Conservation (phyloP, 2,113 vertebrate species). For the Polypterus bichir region DNA sequence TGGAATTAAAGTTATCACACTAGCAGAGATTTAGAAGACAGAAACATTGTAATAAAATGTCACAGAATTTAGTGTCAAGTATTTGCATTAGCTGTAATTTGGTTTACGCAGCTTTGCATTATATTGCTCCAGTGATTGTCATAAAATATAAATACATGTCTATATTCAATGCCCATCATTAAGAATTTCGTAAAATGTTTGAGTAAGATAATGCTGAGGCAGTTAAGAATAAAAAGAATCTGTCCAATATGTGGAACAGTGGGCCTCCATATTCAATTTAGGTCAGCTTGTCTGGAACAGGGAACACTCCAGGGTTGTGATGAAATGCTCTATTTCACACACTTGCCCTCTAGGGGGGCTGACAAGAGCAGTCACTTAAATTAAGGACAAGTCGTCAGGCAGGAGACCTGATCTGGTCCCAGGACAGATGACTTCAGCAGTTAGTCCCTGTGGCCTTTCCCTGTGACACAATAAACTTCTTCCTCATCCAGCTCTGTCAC, state of each 20-base stretch:
- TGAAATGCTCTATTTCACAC: constrained; percentile 59
- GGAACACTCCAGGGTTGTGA: constrained; percentile 28
- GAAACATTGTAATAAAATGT: too few species aligned
- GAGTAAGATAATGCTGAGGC: too few species aligned
- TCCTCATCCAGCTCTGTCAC: constrained; percentile 61
- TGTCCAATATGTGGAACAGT: constrained; percentile 10
- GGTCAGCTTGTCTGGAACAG: constrained; percentile 56
- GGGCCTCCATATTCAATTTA: constrained; percentile 50
- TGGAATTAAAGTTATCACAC: too few species aligned
- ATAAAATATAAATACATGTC: too few species aligned
- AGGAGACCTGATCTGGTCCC: constrained; percentile 46
- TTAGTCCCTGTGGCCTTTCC: constrained; percentile 47
- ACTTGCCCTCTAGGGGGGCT: constrained; percentile 60
- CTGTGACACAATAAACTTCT: constrained; percentile 31
- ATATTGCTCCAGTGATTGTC: too few species aligned
- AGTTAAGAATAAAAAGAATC: too few species aligned
- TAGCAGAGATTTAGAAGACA: too few species aligned
- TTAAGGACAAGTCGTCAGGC: constrained; percentile 71
- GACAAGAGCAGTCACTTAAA: constrained; percentile 70
- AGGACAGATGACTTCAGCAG: constrained; percentile 38
- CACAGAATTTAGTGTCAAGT: too few species aligned
- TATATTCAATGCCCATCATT: too few species aligned
- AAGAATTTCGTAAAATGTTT: too few species aligned
- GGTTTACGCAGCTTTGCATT: too few species aligned
- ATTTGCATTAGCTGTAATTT: too few species aligned